phyloP scores from a whole-genome alignment of 2,113 vertebrate genomes.

The Alethe castanea region DNA sequence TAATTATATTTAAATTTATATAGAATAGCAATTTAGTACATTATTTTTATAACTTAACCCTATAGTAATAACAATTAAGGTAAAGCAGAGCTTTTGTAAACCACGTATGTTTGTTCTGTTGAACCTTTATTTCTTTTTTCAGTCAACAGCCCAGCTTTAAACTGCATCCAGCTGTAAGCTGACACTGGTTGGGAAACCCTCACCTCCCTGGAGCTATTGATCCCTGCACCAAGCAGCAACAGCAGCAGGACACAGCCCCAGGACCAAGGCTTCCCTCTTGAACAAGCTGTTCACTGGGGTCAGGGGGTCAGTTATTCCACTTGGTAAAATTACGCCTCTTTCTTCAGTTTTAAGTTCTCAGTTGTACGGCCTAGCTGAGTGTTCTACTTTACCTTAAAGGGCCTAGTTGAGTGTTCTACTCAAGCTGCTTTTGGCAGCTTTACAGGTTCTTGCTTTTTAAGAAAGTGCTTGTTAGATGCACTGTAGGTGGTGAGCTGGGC shows the following conservation, averaged over 20 bases:
- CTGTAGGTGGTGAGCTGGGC: background rate
- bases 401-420: background rate
- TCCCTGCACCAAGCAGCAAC: background rate
- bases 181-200: background rate
- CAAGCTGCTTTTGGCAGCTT: background rate
- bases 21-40: background rate
- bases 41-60: background rate
- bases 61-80: background rate
- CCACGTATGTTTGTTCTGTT: rapidly evolving
- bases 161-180: background rate
- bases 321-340: background rate
- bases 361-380: background rate
- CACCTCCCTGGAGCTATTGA: too few relatives aligned
- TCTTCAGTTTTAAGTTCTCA: background rate
- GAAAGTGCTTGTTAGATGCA: background rate
- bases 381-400: background rate
- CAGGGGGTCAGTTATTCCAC: background rate
- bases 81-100: background rate
- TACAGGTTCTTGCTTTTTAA: background rate
- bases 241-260: background rate
- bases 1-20: background rate
- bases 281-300: background rate
- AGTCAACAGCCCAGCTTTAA: background rate
- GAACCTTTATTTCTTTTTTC: background rate
- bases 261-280: background rate